These are phyloP conservation scores for Steatocranus sp. DNA, from an alignment of 2,797 vertebrate species.

Conservation along the genomic window DNA sequence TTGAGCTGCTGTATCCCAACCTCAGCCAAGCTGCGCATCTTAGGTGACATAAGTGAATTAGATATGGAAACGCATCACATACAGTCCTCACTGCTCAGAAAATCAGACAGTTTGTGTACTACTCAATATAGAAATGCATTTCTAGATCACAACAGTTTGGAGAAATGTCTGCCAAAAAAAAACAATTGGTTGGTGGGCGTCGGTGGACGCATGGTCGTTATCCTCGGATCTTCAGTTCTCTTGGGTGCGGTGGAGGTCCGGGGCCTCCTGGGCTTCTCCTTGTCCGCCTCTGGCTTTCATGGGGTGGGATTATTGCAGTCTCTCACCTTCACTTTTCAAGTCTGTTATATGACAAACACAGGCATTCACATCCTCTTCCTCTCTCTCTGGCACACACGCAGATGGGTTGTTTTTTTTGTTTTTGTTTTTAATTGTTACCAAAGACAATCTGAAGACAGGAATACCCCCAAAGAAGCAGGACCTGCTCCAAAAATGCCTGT, in stretches of 20 bases:
- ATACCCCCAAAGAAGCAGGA: neutral
- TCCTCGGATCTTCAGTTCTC: neutral
- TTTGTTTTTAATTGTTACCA: neutral
- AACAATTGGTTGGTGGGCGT: neutral
- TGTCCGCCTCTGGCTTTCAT: neutral
- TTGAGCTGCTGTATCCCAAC: neutral
- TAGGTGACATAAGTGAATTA: neutral
- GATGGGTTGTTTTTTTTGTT: neutral
- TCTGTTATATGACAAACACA: neutral
- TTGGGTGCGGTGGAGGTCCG: neutral
- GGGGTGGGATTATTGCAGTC: neutral
- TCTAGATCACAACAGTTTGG: neutral
- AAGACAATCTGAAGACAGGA: neutral
- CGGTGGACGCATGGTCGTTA: neutral
- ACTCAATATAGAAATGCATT: neutral
- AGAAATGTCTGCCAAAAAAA: neutral
- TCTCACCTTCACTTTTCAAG: neutral
- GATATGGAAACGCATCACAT: neutral
- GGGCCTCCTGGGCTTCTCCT: rapidly evolving
- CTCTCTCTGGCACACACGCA: neutral
- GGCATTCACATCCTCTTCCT: neutral
- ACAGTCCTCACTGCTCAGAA: neutral
- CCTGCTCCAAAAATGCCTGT: rapidly evolving
- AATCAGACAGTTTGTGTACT: neutral
- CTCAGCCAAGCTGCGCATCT: neutral